Base-by-base conservation (phyloP, 1,140 invertebrate genomes). In the Trichogramma pretiosum region DNA sequence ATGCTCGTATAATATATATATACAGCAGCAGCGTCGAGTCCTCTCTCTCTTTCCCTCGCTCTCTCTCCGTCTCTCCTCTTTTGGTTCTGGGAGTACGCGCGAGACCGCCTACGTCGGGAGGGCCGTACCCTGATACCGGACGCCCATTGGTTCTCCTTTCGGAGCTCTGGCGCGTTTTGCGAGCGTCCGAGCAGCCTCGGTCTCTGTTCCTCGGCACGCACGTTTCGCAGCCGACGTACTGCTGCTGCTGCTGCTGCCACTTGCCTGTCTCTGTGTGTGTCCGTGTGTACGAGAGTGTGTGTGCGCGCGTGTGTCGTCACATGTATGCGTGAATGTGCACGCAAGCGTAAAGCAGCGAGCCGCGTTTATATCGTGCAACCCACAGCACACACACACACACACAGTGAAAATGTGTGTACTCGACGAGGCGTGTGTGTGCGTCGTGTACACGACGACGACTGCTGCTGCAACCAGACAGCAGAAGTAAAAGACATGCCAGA, bases 81-180 rank as follows among this genome's bases (percentile, higher is more conserved):
- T 21, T 41, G 28, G 18, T 24, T 18, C 34, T 36, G 13, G 23
- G 43, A 26, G 18, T 3, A 44, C 41, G 46, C 52, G 61, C n/a
- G n/a, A n/a, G n/a, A n/a, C 67, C 68, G 66, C 67, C 67, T 65
- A 64, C 65, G 60, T 46, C 30, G 57, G 61, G 67, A 68, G 66
- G 68, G 67, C 50, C 52, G 51, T 11, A 39, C 33, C 57, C 48
- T n/a, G 66, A 62, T 67, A 70, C 68, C 65, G 67, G 49, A 18
- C 28, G 39, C 43, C 56, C 48, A 72, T 70, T 72, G 67, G 67
- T n/a, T n/a, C 50, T 49, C 52, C 46, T 34, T 46, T 28, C 45
- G 18, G 11, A 21, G 40, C 50, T 68, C 67, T 68, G 64, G 68
- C 70, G 67, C n/a, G n/a, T n/a, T n/a, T n/a, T n/a, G 68, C 58